Evolutionary conservation across 37 sponge, comb jelly and placozoan genomes (phyloP).

Genomic region (Axinella damicornis): DNA sequence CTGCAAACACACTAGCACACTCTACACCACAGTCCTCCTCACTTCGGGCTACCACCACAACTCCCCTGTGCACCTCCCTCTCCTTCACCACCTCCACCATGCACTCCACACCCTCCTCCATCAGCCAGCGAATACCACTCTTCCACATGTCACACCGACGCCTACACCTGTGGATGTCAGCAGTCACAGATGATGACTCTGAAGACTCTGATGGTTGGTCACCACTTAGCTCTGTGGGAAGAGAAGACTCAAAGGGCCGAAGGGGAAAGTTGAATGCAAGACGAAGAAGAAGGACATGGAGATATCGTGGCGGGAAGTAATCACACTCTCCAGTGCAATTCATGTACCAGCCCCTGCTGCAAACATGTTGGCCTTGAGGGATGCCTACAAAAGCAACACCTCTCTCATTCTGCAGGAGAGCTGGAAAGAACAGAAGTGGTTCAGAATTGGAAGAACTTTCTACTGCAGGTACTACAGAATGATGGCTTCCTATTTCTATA

Average conservation of each 20-base stretch:
- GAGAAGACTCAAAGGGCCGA: neutral
- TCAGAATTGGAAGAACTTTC: neutral
- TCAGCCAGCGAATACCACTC: constrained; percentile 54
- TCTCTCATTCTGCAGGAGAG: constrained; percentile 1
- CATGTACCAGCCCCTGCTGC: constrained; percentile 35
- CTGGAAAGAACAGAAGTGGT: constrained; percentile 40
- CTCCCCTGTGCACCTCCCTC: constrained; percentile 4
- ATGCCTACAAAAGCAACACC: neutral
- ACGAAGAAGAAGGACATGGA: constrained; percentile 34
- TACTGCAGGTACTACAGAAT: neutral
- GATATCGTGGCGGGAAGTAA: constrained; percentile 47
- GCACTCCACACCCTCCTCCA: constrained; percentile 36
- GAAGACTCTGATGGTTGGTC: too few relatives aligned
- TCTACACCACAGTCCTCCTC: constrained; percentile 1
- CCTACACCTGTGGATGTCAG: neutral
- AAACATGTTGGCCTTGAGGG: neutral
- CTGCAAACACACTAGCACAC: constrained; percentile 19
- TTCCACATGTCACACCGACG: constrained; percentile 53
- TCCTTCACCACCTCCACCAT: constrained; percentile 41
- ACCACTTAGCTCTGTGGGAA: too few relatives aligned
- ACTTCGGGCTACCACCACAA: constrained; percentile 31
- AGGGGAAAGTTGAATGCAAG: constrained; percentile 23
- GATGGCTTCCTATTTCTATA: neutral
- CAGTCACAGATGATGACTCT: neutral
- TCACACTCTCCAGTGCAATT: constrained; percentile 10